Conservation (phyloP, 1,140 invertebrate species). For the Episyrphus balteatus region DNA sequence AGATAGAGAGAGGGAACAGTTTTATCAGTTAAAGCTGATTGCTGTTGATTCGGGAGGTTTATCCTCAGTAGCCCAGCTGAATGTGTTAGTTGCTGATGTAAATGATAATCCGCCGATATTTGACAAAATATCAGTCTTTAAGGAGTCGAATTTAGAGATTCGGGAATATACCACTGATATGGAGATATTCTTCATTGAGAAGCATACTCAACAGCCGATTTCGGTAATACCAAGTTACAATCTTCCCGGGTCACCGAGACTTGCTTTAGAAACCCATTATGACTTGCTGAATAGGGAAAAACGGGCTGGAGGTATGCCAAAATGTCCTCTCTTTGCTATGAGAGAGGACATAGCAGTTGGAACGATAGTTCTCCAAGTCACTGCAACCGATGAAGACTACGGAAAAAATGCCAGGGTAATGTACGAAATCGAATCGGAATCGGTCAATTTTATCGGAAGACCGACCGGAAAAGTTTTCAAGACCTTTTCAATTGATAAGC, state of each 20-base stretch:
- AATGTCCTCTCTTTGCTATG: slow-evolving; percentile 50
- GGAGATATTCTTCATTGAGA: slow-evolving; percentile 43
- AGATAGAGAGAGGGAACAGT: slow-evolving; percentile 60
- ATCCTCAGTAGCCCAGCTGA: slow-evolving; percentile 57
- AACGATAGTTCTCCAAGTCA: slow-evolving; percentile 61
- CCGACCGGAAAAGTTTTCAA: slow-evolving; percentile 36
- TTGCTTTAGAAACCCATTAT: slow-evolving; percentile 11
- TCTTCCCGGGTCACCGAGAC: slow-evolving; percentile 25
- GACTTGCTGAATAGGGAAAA: neutral
- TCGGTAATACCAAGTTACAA: slow-evolving; percentile 26
- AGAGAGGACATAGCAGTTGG: slow-evolving; percentile 67
- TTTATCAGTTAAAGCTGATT: slow-evolving; percentile 58
- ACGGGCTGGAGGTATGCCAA: slow-evolving; percentile 6
- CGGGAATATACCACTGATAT: slow-evolving; percentile 44
- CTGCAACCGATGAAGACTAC: slow-evolving; percentile 72
- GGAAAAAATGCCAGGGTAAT: slow-evolving; percentile 61
- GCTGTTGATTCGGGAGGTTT: slow-evolving; percentile 65
- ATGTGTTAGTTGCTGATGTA: slow-evolving; percentile 60
- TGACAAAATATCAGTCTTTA: slow-evolving; percentile 51
- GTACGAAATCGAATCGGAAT: slow-evolving; percentile 60
- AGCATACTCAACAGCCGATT: slow-evolving; percentile 17
- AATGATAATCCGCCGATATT: slow-evolving; percentile 75
- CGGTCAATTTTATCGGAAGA: slow-evolving; percentile 41
- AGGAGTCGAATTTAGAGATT: slow-evolving; percentile 54
- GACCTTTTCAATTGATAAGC: slow-evolving; percentile 62